Percentiles rank a stretch among this genome's conserved stretches.
Conservation (phyloP, 2,888 invertebrate species). For the Lochmaea capreae region DNA sequence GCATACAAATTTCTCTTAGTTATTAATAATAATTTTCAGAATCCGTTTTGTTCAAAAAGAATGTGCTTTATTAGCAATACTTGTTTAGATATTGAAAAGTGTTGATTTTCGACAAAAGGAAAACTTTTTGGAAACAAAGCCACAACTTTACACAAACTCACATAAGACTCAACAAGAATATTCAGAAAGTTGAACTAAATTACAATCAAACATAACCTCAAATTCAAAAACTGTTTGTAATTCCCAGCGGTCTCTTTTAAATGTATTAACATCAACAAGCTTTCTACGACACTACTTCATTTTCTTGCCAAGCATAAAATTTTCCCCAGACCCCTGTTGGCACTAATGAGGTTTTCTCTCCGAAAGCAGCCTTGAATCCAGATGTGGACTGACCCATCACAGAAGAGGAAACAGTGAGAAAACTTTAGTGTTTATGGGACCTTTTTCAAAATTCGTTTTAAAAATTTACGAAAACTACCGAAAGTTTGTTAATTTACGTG, state of each 20-base stretch:
- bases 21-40: too few species aligned
- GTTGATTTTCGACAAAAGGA: not conserved
- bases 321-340: conserved; percentile 24
- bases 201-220: conserved; percentile 11
- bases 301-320: conserved; percentile 26
- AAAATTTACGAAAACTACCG: not conserved
- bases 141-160: not conserved
- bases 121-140: not conserved
- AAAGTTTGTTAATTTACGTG: not conserved
- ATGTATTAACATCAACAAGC: conserved; percentile 33
- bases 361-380: conserved; percentile 21
- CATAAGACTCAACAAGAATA: not conserved
- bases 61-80: too few species aligned
- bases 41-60: too few species aligned
- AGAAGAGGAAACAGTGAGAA: not conserved
- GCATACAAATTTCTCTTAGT: too few species aligned
- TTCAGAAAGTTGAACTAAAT: not conserved
- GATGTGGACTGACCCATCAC: conserved; percentile 1
- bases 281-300: conserved; percentile 17
- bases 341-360: conserved; percentile 41
- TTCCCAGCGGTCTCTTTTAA: conserved; percentile 20
- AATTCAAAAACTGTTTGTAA: conserved; percentile 15
- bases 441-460: not conserved
- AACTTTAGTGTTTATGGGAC: not conserved
- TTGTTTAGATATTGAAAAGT: too few species aligned